Conservation (phyloP, 2,113 vertebrate genomes). For the Semicossyphus pulcher region DNA sequence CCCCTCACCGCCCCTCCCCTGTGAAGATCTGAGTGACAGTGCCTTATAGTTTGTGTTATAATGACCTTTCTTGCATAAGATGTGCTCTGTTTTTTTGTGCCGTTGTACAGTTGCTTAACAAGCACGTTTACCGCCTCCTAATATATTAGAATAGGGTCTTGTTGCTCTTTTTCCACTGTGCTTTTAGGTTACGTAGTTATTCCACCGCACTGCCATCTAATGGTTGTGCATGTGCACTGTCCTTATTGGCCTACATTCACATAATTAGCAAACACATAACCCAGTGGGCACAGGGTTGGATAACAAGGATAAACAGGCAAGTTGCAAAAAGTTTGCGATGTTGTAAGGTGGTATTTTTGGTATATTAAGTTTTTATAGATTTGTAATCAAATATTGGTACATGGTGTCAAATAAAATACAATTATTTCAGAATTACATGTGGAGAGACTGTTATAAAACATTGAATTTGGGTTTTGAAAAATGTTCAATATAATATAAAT, state of each 20-base stretch:
- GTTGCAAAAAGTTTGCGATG: not conserved
- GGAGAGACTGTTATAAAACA: not conserved
- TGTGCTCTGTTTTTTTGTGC: not conserved
- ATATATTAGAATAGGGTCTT: not conserved
- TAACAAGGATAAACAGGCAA: not conserved
- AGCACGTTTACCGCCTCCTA: not conserved
- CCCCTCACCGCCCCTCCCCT: not conserved
- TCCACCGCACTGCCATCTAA: constrained; percentile 45
- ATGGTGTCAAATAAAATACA: no score
- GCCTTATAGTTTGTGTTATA: constrained; percentile 15
- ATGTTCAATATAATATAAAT: no score
- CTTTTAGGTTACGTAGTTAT: not conserved
- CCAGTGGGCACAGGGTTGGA: not conserved
- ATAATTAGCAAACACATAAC: constrained; percentile 12
- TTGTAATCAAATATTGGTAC: not conserved
- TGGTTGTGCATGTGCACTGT: constrained; percentile 12
- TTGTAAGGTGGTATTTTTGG: not conserved
- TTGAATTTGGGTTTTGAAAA: not conserved
- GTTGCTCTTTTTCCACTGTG: not conserved
- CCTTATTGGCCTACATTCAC: not conserved
- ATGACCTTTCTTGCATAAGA: constrained; percentile 38
- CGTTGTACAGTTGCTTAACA: not conserved
- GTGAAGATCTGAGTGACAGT: not conserved
- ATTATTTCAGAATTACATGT: no score
- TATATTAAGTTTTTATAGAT: not conserved